phyloP scores from a whole-genome alignment of 2,888 invertebrate genomes.

The Bugula neritina region DNA sequence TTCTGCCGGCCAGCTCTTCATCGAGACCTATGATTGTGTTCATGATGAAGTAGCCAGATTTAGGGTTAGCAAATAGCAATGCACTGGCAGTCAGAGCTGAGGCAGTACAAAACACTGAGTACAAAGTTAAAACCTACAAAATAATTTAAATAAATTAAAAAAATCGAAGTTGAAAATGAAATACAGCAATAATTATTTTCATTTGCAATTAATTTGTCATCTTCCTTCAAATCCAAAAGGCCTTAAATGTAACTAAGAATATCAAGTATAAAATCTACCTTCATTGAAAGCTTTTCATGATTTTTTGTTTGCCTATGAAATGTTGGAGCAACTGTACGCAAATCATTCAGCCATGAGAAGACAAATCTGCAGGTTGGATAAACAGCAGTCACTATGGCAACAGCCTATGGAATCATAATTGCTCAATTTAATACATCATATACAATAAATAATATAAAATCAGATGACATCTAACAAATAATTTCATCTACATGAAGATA shows the following conservation, averaged over 20 bases:
- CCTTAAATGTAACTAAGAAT: no score
- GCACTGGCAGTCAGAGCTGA: background rate
- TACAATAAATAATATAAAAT: no score
- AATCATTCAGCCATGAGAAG: conserved; percentile 26
- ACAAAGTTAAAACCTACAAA: background rate
- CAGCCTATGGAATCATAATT: conserved; percentile 14
- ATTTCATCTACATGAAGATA: no score
- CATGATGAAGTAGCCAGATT: conserved; percentile 10
- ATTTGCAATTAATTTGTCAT: no score
- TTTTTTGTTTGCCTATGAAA: conserved; percentile 12
- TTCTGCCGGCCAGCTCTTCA: conserved; percentile 4
- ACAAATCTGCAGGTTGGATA: conserved; percentile 12
- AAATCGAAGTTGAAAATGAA: no score
- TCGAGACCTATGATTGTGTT: conserved; percentile 21
- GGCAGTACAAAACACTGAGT: background rate
- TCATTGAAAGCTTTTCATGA: conserved; percentile 7
- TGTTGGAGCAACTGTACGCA: conserved; percentile 19
- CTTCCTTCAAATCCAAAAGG: no score
- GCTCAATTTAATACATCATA: no score
- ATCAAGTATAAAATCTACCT: background rate
- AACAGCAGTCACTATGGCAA: conserved; percentile 13
- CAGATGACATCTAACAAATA: no score
- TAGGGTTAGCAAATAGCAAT: background rate
- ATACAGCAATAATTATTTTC: no score
- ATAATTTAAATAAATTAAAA: no score